Evolutionary conservation across 2,888 invertebrate species (phyloP), one percentile per base, ranked within the genome.

Genomic region (Hydraecia micacea): DNA sequence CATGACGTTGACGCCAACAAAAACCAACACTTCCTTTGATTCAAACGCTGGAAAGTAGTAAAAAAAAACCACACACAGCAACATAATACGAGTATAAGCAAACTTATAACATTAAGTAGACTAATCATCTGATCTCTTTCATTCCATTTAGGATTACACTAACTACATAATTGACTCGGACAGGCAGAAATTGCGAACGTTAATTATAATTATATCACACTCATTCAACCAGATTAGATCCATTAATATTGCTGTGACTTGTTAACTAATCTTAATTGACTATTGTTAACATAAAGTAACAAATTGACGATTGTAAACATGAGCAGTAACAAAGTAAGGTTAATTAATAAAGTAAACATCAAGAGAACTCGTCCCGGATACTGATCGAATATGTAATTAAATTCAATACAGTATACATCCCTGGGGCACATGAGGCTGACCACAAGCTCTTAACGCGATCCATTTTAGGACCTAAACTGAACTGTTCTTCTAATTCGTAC

Each of bases 371-470:
- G 18, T 58, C 9, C 18, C 28, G 5, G n/a, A 75, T 42, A 55
- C 42, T 46, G n/a, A 76, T 76, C 32, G n/a, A 36, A 60, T 76
- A 46, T 7, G 2, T 72, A 25, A 68, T 42, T 68, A n/a, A 39
- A 28, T 42, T 74, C 9, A 25, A 28, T 42, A 42, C 28, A 39
- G 15, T n/a, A n/a, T n/a, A n/a, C n/a, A n/a, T n/a, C n/a, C n/a
- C n/a, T n/a, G n/a, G n/a, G n/a, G n/a, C n/a, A n/a, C n/a, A n/a
- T n/a, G n/a, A n/a, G n/a, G n/a, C n/a, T n/a, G n/a, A n/a, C n/a
- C n/a, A n/a, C n/a, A n/a, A n/a, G n/a, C n/a, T n/a, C n/a, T n/a
- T n/a, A n/a, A n/a, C n/a, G n/a, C n/a, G n/a, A n/a, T n/a, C n/a
- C n/a, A n/a, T n/a, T n/a, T n/a, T n/a, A n/a, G n/a, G n/a, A n/a